phyloP scores from a whole-genome alignment of 1,140 invertebrate species.

The Aphelinus certus region DNA sequence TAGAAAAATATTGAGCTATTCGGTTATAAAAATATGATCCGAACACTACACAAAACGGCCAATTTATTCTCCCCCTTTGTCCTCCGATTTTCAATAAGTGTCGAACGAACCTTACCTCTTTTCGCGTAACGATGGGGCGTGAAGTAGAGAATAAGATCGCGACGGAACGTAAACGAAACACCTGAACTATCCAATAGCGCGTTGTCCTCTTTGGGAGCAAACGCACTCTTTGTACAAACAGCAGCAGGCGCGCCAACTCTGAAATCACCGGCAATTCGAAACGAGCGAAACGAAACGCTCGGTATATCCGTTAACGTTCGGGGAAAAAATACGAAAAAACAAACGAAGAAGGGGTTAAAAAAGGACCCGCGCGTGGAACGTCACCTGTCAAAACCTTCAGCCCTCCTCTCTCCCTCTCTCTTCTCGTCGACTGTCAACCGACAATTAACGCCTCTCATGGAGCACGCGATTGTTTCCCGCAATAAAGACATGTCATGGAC shows the following conservation, averaged over 20 bases:
- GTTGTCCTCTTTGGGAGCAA: neutral
- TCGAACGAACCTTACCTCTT: neutral
- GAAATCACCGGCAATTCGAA: constrained; percentile 20
- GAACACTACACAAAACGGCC: neutral
- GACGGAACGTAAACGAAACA: constrained; percentile 1
- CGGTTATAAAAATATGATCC: too few species aligned
- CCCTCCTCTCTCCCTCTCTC: neutral
- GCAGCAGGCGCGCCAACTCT: neutral
- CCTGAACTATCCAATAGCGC: constrained; percentile 1
- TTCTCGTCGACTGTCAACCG: constrained; percentile 15
- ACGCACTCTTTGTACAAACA: neutral
- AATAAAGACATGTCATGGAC: constrained; percentile 34
- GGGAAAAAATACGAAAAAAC: too few species aligned
- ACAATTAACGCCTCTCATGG: constrained; percentile 22
- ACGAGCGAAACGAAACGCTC: constrained; percentile 3
- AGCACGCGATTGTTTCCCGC: constrained; percentile 26
- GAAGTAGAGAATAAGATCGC: neutral
- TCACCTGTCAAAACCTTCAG: neutral
- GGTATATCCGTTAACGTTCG: neutral
- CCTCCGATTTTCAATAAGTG: neutral
- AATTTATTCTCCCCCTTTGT: neutral
- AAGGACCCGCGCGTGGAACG: too few species aligned
- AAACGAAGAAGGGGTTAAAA: neutral
- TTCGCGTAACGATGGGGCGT: neutral
- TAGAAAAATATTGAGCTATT: too few species aligned